Base-by-base conservation (phyloP, 2,888 invertebrate genomes). In the Lepidocyrtoides sp. region DNA sequence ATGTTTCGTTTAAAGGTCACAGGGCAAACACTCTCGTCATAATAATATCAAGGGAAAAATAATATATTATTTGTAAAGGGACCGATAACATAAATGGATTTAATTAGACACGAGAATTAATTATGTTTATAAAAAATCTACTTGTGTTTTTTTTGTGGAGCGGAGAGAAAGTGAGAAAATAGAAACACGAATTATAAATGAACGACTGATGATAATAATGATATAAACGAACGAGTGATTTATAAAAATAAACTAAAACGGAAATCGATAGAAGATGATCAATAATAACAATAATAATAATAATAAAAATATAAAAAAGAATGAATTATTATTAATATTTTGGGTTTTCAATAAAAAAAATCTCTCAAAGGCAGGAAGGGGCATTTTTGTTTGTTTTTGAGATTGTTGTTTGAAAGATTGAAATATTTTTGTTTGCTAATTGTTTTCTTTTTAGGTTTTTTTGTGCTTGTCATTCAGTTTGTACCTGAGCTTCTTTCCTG, bases 401-500 rank as follows among this genome's bases (percentile, higher is more conserved):
- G 23, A 48, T 54, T 54, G 2, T 54, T 54, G n/a, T 17, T 7
- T 17, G 17, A 54, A 54, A 51, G 29, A n/a, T 48, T 23, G 48
- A 57, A 17, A 29, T 66, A 12, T n/a, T 36, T 4, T 36, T 36
- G n/a, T 32, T 77, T 26, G 36, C 7, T 69, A 57, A 23, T 77
- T 60, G 26, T 63, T 60, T 44, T 77, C 41, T 20, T 48, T 77
- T 20, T 12, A 41, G 14, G 41, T 48, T 75, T 54, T n/a, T 32
- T 79, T 36, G 63, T 29, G 63, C 32, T 51, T 84, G 32, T 3
- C 69, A 51, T 41, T 83, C 48, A 48, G 32, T 60, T 84, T 84
- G 44, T 77, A 99, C 99, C 98, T 99, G 99, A 96, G 97, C 97
- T 96, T 98, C 98, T 97, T 98, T 99, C 96, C 97, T 97, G 96